These are phyloP conservation scores for Poecile atricapillus DNA, from an alignment of 2,113 vertebrate species.

Conservation along the genomic window DNA sequence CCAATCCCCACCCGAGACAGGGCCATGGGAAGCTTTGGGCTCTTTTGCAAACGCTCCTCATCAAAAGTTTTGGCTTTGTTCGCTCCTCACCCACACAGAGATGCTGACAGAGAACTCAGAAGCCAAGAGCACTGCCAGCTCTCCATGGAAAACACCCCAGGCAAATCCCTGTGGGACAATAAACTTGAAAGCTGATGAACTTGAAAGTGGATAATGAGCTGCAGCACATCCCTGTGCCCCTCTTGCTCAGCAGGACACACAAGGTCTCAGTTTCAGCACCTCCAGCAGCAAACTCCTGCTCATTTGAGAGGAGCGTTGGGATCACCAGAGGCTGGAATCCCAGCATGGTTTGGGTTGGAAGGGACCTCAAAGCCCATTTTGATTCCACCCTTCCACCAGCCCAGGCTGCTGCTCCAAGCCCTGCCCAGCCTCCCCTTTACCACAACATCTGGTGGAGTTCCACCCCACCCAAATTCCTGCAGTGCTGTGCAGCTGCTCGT, in stretches of 20 bases:
- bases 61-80: background rate
- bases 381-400: background rate
- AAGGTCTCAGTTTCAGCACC: background rate
- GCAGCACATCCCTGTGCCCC: accelerated
- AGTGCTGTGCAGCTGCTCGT: background rate
- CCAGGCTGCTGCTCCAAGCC: background rate
- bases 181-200: background rate
- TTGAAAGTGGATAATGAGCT: accelerated
- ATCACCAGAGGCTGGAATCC: background rate
- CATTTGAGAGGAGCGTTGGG: accelerated
- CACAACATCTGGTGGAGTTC: background rate
- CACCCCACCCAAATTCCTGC: background rate
- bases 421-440: background rate
- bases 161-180: background rate
- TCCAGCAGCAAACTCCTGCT: background rate
- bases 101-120: background rate
- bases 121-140: background rate
- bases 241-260: background rate
- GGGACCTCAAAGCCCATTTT: background rate
- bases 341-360: background rate
- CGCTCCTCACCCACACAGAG: background rate
- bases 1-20: background rate
- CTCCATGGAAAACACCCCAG: background rate
- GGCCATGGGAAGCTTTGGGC: background rate
- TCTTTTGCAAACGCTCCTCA: background rate